Evolutionary conservation across 2,888 invertebrate genomes (phyloP).

Genomic region (Pristionchus mayeri): DNA sequence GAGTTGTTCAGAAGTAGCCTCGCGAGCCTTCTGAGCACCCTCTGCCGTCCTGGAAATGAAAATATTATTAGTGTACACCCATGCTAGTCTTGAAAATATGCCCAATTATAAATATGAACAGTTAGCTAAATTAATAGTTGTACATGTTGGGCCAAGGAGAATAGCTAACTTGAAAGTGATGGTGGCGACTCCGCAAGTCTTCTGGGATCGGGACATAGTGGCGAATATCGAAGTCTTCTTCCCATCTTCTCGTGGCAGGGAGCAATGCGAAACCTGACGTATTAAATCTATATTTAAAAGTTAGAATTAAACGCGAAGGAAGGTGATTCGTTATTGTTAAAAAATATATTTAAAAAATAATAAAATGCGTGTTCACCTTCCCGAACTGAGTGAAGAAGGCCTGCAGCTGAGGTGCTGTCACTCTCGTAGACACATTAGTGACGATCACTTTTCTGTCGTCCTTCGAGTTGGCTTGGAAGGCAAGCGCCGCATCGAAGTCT

Average conservation of each 20-base stretch:
- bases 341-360: neutral
- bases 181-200: constrained; percentile 68
- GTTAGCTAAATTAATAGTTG: neutral
- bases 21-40: constrained; percentile 66
- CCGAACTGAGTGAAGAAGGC: constrained; percentile 76
- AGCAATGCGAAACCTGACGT: constrained; percentile 64
- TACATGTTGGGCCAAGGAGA: neutral
- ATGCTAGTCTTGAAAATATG: neutral
- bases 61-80: neutral
- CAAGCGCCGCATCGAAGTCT: constrained; percentile 67
- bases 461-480: constrained; percentile 60
- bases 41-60: constrained; percentile 65
- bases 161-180: constrained; percentile 71
- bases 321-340: neutral
- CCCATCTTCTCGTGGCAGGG: constrained; percentile 70
- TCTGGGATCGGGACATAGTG: constrained; percentile 67
- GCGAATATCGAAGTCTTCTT: constrained; percentile 66
- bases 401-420: constrained; percentile 73
- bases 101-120: neutral
- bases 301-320: neutral
- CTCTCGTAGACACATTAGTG: constrained; percentile 71
- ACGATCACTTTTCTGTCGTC: constrained; percentile 70
- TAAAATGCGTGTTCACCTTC: constrained; percentile 58
- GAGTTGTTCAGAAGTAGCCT: constrained; percentile 71
- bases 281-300: neutral